Evolutionary conservation across 2,113 vertebrate species (phyloP).

Genomic region (Daubentonia madagascariensis): DNA sequence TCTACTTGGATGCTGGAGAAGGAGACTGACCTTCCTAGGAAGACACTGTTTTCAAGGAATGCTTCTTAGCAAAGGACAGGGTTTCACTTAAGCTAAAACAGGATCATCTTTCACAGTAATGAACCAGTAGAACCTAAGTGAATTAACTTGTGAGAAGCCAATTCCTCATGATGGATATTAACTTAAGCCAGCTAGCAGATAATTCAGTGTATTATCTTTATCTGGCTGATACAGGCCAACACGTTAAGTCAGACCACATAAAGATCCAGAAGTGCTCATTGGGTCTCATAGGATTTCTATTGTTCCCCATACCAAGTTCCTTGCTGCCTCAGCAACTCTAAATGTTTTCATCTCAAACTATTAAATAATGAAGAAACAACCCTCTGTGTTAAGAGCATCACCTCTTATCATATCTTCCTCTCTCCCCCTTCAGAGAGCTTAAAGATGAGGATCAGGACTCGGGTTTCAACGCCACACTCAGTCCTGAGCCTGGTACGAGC

Average conservation of each 20-base stretch:
- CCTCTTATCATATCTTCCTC: background rate
- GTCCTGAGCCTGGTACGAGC: background rate
- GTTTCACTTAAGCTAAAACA: constrained; percentile 32
- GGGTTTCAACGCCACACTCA: background rate
- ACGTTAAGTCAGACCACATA: background rate
- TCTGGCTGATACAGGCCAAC: constrained; percentile 16
- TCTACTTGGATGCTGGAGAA: background rate
- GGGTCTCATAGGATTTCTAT: background rate
- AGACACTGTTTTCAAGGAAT: background rate
- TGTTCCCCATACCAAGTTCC: background rate
- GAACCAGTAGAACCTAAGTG: constrained; percentile 47
- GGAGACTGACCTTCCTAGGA: background rate
- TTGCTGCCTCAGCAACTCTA: background rate
- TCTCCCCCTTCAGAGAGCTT: background rate
- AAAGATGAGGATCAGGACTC: background rate
- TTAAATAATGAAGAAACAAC: background rate
- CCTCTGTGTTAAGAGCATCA: background rate
- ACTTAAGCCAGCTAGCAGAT: background rate
- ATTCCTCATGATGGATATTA: constrained; percentile 30
- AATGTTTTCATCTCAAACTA: background rate
- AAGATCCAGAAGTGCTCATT: background rate
- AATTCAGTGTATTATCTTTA: constrained; percentile 41
- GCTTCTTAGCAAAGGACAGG: background rate
- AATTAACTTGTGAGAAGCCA: constrained; percentile 50
- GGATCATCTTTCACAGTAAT: constrained; percentile 62